A percentile compares a stretch with the other conserved stretches of the same genome.
These are phyloP conservation scores for Psammodynastes pulverulentus DNA, from an alignment of 2,113 vertebrate species.

Conservation along the genomic window DNA sequence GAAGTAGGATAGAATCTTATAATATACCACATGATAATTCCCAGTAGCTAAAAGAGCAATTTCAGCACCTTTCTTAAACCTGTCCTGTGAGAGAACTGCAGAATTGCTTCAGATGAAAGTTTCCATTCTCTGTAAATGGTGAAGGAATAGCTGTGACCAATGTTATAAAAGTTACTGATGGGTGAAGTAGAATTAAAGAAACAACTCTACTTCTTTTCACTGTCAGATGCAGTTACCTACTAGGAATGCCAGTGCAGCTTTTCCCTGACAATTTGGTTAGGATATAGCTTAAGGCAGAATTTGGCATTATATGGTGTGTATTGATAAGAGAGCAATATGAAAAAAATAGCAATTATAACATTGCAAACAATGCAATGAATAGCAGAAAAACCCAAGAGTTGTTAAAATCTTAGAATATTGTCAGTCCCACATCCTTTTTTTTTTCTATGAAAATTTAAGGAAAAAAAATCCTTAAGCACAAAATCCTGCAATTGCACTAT, in stretches of 20 bases:
- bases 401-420: neutral
- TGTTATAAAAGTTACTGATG: neutral
- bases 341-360: neutral
- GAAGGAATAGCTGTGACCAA: neutral
- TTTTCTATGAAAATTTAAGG: neutral
- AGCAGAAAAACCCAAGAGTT: neutral
- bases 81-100: neutral
- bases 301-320: neutral
- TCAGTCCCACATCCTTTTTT: neutral
- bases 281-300: neutral
- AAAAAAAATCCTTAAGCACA: neutral
- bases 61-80: neutral
- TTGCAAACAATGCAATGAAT: neutral
- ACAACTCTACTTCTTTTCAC: neutral
- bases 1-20: neutral
- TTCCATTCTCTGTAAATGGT: neutral
- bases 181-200: neutral
- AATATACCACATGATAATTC: neutral
- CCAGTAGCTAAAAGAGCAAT: neutral
- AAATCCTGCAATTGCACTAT: neutral
- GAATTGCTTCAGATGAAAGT: neutral
- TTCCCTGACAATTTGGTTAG: neutral
- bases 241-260: neutral
- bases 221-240: neutral
- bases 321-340: neutral